phyloP scores from a whole-genome alignment of 2,113 vertebrate genomes.

The Mormoops blainvillei region DNA sequence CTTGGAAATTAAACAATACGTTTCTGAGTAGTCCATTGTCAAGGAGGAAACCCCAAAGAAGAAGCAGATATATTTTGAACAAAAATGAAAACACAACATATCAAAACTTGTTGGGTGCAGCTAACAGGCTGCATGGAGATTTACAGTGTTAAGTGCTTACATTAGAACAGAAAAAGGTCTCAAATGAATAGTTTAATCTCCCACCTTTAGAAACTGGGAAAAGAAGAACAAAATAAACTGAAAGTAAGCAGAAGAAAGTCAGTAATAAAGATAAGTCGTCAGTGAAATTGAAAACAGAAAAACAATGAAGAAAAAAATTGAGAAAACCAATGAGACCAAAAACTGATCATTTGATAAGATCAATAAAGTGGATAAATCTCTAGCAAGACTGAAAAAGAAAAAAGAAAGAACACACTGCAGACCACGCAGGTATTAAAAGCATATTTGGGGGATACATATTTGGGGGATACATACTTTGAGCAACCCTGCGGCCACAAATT shows the following conservation, averaged over 20 bases:
- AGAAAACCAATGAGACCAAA: not conserved
- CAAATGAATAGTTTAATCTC: not conserved
- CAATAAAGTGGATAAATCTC: not conserved
- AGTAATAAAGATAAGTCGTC: not conserved
- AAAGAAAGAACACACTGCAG: not conserved
- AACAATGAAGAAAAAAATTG: not conserved
- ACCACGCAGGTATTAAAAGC: not conserved
- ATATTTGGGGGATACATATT: too few relatives aligned
- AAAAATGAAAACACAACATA: not conserved
- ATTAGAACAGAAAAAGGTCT: not conserved
- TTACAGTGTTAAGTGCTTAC: not conserved
- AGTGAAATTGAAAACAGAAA: not conserved
- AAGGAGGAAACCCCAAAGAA: not conserved
- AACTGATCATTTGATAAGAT: not conserved
- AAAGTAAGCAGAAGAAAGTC: not conserved
- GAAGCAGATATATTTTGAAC: not conserved
- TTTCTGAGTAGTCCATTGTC: not conserved
- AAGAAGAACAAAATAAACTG: not conserved
- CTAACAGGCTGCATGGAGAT: not conserved
- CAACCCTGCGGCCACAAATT: not conserved
- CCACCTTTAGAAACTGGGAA: not conserved
- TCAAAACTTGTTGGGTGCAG: too few relatives aligned
- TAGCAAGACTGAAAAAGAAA: not conserved
- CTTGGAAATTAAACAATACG: not conserved
- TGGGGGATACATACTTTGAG: fast-evolving